Conservation (phyloP, 1,140 invertebrate genomes). For the Probaryconus sp. region DNA sequence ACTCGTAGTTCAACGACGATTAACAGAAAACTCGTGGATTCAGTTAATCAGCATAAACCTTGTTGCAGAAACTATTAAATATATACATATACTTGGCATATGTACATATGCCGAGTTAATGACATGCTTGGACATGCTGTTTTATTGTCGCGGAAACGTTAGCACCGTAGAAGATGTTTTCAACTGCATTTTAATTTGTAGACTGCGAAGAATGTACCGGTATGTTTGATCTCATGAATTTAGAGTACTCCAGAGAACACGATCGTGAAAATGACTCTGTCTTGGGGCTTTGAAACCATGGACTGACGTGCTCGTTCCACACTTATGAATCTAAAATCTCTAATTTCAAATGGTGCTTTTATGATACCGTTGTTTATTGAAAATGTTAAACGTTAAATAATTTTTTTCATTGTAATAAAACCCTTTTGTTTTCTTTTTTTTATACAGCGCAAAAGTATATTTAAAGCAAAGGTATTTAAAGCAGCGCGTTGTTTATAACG, state of each 20-base stretch:
- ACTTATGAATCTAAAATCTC: too few relatives aligned
- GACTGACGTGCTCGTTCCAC: too few relatives aligned
- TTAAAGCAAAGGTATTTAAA: too few relatives aligned
- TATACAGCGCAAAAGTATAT: too few relatives aligned
- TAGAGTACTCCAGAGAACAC: not conserved
- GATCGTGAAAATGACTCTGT: not conserved
- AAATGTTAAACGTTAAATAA: too few relatives aligned
- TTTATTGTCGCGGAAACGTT: conserved; percentile 60
- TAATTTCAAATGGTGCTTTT: too few relatives aligned
- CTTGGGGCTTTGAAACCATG: too few relatives aligned
- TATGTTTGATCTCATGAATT: conserved; percentile 24
- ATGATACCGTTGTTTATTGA: too few relatives aligned
- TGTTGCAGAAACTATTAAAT: conserved; percentile 59
- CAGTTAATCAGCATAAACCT: conserved; percentile 61
- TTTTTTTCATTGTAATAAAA: too few relatives aligned
- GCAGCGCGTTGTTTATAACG: conserved; percentile 59
- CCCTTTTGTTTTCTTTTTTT: too few relatives aligned
- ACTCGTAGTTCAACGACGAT: conserved; percentile 24
- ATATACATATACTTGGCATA: too few relatives aligned
- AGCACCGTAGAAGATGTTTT: conserved; percentile 43
- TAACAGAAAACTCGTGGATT: conserved; percentile 51
- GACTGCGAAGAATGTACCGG: conserved; percentile 41
- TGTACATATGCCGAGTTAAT: conserved; percentile 55
- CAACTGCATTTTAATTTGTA: conserved; percentile 53
- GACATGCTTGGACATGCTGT: conserved; percentile 52